Base-by-base conservation (phyloP, 2,113 vertebrate species). In the Sorex fumeus region DNA sequence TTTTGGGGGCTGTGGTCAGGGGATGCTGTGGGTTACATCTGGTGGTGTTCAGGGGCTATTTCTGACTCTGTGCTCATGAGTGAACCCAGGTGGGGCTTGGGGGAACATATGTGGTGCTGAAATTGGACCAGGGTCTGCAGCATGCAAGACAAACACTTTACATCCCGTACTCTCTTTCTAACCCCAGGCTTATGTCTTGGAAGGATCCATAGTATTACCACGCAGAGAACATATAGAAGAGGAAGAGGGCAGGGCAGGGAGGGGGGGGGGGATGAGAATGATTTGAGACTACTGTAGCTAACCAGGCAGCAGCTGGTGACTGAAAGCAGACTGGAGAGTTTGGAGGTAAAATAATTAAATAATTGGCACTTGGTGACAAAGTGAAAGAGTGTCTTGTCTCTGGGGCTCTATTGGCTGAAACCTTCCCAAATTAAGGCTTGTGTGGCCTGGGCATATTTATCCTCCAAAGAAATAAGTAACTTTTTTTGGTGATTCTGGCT, bases 391-490 rank as follows among this genome's bases (percentile, higher is more conserved):
- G 28, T 15, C 15, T 0, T 32, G 60, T 40, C 40, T 75, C 79
- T 45, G 60, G 34, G 72, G 53, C 36, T 85, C 66, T 62, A 12
- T 32, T 85, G 76, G 88, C 43, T 13, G 27, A 57, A 93, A 57
- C 8, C 30, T 90, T 72, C 72, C 45, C 45, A 84, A 67, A 64
- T 72, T 45, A 84, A 94, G 70, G 23, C 25, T 43, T 64, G 43
- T 84, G 25, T 6, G 75, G 74, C 77, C 11, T 30, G 30, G 36
- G 32, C 12, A 3, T 13, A 57, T 69, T 30, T 69, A 66, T 88
- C 79, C 40, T 87, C 27, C 66, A 30, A 79, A 57, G 66, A 94
- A 78, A 74, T 57, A 60, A 19, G 21, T 60, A 60, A 8, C 23
- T 40, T 27, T 25, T 53, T 27, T 25, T 57, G 45, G 0, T 84